Evolutionary conservation across 1,140 invertebrate genomes (phyloP), one percentile per base, ranked within the genome.

Genomic region (Ips nitidus): DNA sequence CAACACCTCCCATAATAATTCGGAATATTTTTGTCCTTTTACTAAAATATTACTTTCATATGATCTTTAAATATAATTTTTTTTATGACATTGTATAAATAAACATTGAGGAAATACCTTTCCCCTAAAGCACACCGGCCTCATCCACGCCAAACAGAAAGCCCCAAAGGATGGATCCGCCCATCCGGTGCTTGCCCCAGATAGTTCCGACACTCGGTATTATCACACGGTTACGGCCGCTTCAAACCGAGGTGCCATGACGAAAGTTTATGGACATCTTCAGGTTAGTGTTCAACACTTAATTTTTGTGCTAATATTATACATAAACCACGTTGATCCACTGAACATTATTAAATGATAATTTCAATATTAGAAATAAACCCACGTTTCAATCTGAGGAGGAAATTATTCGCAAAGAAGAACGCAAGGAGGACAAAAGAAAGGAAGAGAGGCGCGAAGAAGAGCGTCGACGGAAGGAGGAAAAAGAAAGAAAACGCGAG

Each of bases 181-280:
- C 38, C 87, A 89, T 82, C 86, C 84, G 39, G 80, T 80, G 36
- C 56, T 76, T 73, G 86, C 87, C 78, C 61, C 70, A 42, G 87
- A 86, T 55, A 86, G 85, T 39, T 86, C 86, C 2, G 86, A 89
- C 79, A 86, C 83, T n/a, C 78, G 88, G 83, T 89, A 89, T 78
- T 88, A 88, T 74, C 87, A 89, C 75, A 89, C 87, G 39, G 82
- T 89, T 52, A 88, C 86, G 22, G 73, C 73, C 6, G 83, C 83
- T 39, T 74, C 80, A 0, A 83, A 83, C 61, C 75, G 83, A 5
- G 91, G 90, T 74, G 87, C 91, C 4, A 91, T 93, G 79, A 90
- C 89, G 63, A 94, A 94, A 85, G 91, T 95, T n/a, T 58, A 94
- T 94, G 86, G 92, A 95, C 81, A 89, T 95, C 74, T 94, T 95